Percentiles rank a stretch among this genome's conserved stretches.
These are phyloP conservation scores for Drosophila melanosoma DNA, from an alignment of 2,888 invertebrate species.

Conservation along the genomic window DNA sequence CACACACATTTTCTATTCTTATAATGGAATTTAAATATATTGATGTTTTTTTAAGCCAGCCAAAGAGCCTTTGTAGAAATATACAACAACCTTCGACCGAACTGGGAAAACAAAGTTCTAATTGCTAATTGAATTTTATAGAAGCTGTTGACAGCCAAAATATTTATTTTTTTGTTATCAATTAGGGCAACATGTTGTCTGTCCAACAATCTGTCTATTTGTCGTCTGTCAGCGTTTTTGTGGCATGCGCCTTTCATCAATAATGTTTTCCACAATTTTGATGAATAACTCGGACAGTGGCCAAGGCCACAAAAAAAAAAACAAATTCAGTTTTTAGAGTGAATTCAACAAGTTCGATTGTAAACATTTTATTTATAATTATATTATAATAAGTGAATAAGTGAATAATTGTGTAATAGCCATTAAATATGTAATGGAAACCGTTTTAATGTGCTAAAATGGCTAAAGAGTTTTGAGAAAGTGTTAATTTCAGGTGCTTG, in stretches of 20 bases:
- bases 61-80: slow-evolving; percentile 25
- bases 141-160: slow-evolving; percentile 62
- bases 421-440: slow-evolving; percentile 2
- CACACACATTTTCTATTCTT: background rate
- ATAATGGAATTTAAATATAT: slow-evolving; percentile 5
- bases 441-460: slow-evolving; percentile 44
- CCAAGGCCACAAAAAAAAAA: slow-evolving; percentile 17
- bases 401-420: background rate
- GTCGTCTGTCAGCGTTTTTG: slow-evolving; percentile 23
- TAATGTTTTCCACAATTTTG: slow-evolving; percentile 26
- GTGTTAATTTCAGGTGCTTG: slow-evolving; percentile 32
- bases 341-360: background rate
- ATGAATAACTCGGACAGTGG: slow-evolving; percentile 48
- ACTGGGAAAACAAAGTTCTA: slow-evolving; percentile 19
- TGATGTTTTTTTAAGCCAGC: background rate
- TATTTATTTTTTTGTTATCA: slow-evolving; percentile 59
- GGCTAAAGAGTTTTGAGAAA: slow-evolving; percentile 22
- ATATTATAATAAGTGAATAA: background rate
- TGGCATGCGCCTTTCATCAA: slow-evolving; percentile 56
- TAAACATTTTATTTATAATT: background rate
- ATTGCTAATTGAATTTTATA: slow-evolving; percentile 44
- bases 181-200: slow-evolving; percentile 52
- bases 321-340: background rate
- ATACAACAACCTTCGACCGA: slow-evolving; percentile 37
- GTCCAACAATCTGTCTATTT: slow-evolving; percentile 19